These are phyloP conservation scores for Platorchestia sp. DNA, from an alignment of 1,140 invertebrate species.

Conservation along the genomic window DNA sequence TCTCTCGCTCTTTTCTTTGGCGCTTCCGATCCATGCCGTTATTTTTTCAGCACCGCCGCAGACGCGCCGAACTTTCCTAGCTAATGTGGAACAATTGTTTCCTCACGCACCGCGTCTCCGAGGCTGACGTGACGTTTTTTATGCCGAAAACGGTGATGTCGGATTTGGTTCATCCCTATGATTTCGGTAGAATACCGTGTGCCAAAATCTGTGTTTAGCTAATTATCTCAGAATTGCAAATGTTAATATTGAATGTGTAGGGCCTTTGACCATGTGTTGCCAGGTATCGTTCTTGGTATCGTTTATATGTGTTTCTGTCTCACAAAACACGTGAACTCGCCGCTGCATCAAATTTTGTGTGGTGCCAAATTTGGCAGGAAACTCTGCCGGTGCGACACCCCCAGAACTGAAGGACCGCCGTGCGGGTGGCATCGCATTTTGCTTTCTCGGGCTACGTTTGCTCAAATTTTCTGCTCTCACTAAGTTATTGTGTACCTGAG, in stretches of 20 bases:
- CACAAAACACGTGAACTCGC: not conserved
- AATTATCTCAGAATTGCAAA: not conserved
- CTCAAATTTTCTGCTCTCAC: not conserved
- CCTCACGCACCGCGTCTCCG: not conserved
- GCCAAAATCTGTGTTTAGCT: not conserved
- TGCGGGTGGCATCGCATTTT: not conserved
- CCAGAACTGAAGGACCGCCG: not conserved
- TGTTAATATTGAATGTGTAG: not conserved
- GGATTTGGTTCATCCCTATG: not conserved
- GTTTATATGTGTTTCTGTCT: not conserved
- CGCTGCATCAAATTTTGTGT: not conserved
- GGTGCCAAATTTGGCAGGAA: not conserved
- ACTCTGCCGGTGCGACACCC: not conserved
- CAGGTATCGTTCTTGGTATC: not conserved
- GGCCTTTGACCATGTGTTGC: not conserved
- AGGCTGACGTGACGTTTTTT: slow-evolving; percentile 8
- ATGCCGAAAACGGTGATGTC: not conserved
- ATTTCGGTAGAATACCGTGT: not conserved
- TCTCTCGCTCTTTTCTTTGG: not conserved
- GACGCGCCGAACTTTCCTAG: slow-evolving; percentile 17
- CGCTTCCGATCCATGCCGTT: not conserved
- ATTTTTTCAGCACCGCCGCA: not conserved
- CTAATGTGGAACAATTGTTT: slow-evolving; percentile 32
- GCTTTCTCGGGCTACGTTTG: not conserved
- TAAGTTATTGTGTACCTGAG: not conserved